These are phyloP conservation scores for Drosophila santomea DNA, from an alignment of 1,140 invertebrate species.

Conservation along the genomic window DNA sequence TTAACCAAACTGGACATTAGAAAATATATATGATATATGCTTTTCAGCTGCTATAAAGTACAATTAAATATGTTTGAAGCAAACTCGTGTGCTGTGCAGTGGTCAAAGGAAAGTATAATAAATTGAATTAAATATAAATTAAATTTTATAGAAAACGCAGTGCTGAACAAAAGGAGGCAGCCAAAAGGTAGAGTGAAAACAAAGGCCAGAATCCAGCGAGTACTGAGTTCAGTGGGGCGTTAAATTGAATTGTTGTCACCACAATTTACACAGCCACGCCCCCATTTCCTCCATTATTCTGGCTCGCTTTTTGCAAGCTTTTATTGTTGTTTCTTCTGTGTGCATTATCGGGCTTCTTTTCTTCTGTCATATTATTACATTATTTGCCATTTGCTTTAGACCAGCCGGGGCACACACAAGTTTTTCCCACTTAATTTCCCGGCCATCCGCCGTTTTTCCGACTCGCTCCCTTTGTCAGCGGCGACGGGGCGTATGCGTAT, in stretches of 20 bases:
- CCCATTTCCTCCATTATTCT: constrained; percentile 1
- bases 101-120: constrained; percentile 39
- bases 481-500: constrained; percentile 45
- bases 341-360: constrained; percentile 45
- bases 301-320: constrained; percentile 2
- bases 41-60: constrained; percentile 8
- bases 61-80: constrained; percentile 26
- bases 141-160: constrained; percentile 48
- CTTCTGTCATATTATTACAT: constrained; percentile 67
- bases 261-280: constrained; percentile 51
- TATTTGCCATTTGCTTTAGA: constrained; percentile 71
- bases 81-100: constrained; percentile 1
- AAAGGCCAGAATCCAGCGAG: constrained; percentile 28
- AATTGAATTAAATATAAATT: constrained; percentile 43
- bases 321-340: constrained; percentile 16
- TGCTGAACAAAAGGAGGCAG: constrained; percentile 1
- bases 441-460: constrained; percentile 3
- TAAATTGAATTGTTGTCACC: constrained; percentile 81
- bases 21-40: constrained; percentile 1
- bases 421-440: constrained; percentile 40
- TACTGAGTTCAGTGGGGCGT: constrained; percentile 63
- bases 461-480: constrained; percentile 15
- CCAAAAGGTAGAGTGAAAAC: constrained; percentile 25
- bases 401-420: constrained; percentile 17
- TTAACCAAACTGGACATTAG: constrained; percentile 23